Base-by-base conservation (phyloP, 2,888 invertebrate species). In the Pseudeuparius sepicola region DNA sequence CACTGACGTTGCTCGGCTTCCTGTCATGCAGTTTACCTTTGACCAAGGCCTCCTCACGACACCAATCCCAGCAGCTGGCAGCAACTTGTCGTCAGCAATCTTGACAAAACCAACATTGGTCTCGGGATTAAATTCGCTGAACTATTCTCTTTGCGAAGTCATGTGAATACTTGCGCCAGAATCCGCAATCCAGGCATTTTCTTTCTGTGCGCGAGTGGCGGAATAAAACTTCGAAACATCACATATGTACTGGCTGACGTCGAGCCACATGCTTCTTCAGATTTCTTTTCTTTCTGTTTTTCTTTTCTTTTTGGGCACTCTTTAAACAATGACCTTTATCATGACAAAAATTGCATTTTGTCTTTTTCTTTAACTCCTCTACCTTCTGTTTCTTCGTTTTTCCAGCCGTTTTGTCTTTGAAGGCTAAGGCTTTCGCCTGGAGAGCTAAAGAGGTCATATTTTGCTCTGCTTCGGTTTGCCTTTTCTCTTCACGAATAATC, bases 121-220 rank as follows among this genome's bases (percentile, higher is more conserved):
- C n/a, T n/a, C n/a, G n/a, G n/a, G n/a, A n/a, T n/a, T 37, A 18
- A 47, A 33, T 41, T 40, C 44, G 25, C 42, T 31, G 2, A 36
- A 37, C n/a, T n/a, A n/a, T n/a, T n/a, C n/a, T n/a, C n/a, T n/a
- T 13, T 44, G 36, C 6, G 35, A 12, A 1, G 45, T 44, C 10
- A 47, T 39, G 18, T 48, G 47, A 12, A 31, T 30, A 20, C 45
- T 47, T 2, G 48, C 46, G 29, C 46, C 40, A 9, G 46, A 47
- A 38, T 46, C 45, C 32, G 37, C 41, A 17, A 45, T 41, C 44
- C 44, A 47, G 24, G 42, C 37, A 0, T 36, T 38, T 12, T 14
- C 16, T 5, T 32, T 30, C 14, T 37, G 35, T 12, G n/a, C n/a
- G n/a, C n/a, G n/a, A n/a, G n/a, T n/a, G n/a, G n/a, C n/a, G n/a